Conservation (phyloP, 2,113 vertebrate species). For the Lipophrys pholis region DNA sequence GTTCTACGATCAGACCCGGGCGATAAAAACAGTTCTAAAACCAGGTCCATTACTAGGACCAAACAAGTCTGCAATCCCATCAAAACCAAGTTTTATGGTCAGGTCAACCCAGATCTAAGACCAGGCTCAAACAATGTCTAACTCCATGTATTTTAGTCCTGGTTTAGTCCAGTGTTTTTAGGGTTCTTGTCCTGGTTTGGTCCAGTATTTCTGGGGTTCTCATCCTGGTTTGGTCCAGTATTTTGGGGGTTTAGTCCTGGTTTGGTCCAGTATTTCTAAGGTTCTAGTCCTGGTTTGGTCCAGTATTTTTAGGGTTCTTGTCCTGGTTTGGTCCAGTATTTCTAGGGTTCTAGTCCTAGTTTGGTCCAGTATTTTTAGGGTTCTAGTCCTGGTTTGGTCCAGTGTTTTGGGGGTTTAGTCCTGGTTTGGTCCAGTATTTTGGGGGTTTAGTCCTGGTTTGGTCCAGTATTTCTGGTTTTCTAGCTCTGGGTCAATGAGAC, state of each 20-base stretch:
- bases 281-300: not conserved
- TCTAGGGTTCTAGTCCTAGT: no score
- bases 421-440: not conserved
- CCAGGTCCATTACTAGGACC: no score
- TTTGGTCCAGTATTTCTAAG: not conserved
- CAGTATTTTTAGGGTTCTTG: not conserved
- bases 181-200: not conserved
- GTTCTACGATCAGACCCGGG: no score
- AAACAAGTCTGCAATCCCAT: no score
- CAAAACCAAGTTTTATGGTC: no score
- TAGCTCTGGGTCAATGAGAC: not conserved
- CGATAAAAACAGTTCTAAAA: no score
- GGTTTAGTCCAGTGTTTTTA: not conserved
- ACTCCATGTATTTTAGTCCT: accelerated
- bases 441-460: not conserved
- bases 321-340: no score
- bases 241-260: not conserved
- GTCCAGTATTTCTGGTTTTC: not conserved
- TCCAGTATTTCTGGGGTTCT: accelerated
- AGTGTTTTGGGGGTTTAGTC: not conserved
- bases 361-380: no score
- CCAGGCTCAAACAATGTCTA: no score
- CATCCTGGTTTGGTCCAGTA: not conserved
- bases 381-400: not conserved
- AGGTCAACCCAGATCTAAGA: no score